Evolutionary conservation across 2,888 invertebrate species (phyloP).

Genomic region (Cancer borealis): DNA sequence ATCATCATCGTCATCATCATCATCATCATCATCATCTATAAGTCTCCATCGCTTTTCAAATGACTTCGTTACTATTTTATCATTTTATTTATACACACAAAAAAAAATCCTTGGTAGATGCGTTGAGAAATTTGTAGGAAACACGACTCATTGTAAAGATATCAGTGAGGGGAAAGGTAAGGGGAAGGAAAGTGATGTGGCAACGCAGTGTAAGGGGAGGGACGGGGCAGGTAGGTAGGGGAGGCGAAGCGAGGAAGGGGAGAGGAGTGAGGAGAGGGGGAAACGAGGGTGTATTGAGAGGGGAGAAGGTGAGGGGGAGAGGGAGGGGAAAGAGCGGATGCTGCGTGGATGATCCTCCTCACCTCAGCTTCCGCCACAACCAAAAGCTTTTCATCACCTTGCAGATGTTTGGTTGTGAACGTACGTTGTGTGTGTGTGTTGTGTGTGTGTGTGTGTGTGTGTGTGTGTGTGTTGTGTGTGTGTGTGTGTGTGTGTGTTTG

Average conservation of each 20-base stretch:
- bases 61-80: neutral
- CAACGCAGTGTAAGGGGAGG: neutral
- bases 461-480: neutral
- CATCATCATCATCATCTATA: neutral
- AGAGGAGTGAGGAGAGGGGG: neutral
- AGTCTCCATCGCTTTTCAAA: neutral
- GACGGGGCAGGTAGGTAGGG: neutral
- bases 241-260: neutral
- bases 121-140: neutral
- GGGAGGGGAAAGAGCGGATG: neutral
- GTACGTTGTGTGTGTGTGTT: neutral
- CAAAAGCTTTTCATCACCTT: constrained; percentile 36
- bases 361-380: constrained; percentile 43
- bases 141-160: neutral
- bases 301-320: neutral
- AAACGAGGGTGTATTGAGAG: neutral
- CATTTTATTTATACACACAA: neutral
- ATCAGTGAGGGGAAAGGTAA: neutral
- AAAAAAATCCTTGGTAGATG: neutral
- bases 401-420: constrained; percentile 10
- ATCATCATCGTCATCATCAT: neutral
- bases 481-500: no score
- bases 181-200: neutral
- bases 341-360: constrained; percentile 41
- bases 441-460: constrained; percentile 3